phyloP scores from a whole-genome alignment of 53 echinoderm and acorn worm genomes.

The Actinopyga echinites region DNA sequence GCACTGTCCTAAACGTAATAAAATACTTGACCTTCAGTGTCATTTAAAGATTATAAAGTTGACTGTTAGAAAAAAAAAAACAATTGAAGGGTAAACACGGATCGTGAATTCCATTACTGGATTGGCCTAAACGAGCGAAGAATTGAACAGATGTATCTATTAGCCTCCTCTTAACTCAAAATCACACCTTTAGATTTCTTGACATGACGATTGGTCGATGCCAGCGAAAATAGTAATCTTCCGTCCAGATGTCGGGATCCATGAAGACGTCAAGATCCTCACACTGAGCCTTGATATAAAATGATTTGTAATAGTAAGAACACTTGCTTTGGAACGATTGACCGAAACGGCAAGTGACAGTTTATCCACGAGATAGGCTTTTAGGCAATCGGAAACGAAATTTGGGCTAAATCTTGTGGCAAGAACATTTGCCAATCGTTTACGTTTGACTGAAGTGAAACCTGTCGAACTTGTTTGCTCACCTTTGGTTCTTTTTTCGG shows the following conservation, averaged over 20 bases:
- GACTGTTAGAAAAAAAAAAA: no score
- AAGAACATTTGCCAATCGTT: slow-evolving; percentile 11
- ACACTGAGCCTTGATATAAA: background rate
- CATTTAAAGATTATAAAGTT: no score
- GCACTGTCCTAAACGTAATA: no score
- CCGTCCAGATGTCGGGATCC: background rate
- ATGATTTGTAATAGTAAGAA: background rate
- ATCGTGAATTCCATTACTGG: no score
- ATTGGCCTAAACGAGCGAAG: no score
- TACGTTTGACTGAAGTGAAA: background rate
- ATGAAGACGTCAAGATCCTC: background rate
- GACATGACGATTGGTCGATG: slow-evolving; percentile 1
- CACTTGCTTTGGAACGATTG: background rate
- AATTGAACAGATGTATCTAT: no score
- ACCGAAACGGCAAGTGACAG: background rate
- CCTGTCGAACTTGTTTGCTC: background rate
- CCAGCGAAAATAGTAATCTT: background rate
- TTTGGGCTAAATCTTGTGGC: no score
- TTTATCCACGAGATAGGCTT: background rate
- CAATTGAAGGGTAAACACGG: no score
- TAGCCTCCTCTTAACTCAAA: no score
- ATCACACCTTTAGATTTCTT: background rate
- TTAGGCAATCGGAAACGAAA: no score
- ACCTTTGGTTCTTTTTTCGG: no score
- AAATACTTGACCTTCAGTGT: no score